Evolutionary conservation across 2,113 vertebrate genomes (phyloP), one percentile per base, ranked within the genome.

Genomic region (Eolophus roseicapilla): DNA sequence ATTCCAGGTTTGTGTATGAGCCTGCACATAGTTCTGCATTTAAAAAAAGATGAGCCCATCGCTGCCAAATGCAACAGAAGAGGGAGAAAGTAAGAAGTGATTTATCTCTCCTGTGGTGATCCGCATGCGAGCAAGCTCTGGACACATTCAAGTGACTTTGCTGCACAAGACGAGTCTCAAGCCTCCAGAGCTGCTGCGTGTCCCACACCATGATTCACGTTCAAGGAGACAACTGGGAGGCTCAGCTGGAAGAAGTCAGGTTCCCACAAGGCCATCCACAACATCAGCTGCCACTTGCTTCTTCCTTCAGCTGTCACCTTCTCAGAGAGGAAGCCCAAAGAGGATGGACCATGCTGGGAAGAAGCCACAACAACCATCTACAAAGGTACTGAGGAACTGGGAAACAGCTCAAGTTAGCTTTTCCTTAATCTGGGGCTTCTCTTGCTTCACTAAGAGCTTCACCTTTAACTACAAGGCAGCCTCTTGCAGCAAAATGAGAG

Each of bases 51-150:
- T 8, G 70, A 78, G 68, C 41, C 69, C 37, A 13, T 52, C 84
- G 62, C 83, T 95, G 95, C 89, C 87, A 93, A 91, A 92, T 55
- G 25, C 88, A 65, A 71, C 90, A 83, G 69, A 91, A 86, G 83
- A 81, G 27, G 64, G 50, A 85, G 92, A 63, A 86, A 91, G 68
- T 4, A 50, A 50, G 18, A 55, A 35, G 74, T 3, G 43, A 37
- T 70, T 62, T 47, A 25, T 57, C 63, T 82, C 13, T 29, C 59
- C 39, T 28, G 53, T 4, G 13, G 49, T 2, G 70, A 73, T 46
- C n/a, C 53, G 11, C 77, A 24, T 14, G 11, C 63, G 25, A 24
- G 67, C 3, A 3, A 74, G 3, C 57, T 33, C 41, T 13, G 20
- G 0, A 10, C 25, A 4, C 2, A 7, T 3, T 19, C 39, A 24